Evolutionary conservation across 2,113 vertebrate genomes (phyloP).

Genomic region (Thunnus maccoyii): DNA sequence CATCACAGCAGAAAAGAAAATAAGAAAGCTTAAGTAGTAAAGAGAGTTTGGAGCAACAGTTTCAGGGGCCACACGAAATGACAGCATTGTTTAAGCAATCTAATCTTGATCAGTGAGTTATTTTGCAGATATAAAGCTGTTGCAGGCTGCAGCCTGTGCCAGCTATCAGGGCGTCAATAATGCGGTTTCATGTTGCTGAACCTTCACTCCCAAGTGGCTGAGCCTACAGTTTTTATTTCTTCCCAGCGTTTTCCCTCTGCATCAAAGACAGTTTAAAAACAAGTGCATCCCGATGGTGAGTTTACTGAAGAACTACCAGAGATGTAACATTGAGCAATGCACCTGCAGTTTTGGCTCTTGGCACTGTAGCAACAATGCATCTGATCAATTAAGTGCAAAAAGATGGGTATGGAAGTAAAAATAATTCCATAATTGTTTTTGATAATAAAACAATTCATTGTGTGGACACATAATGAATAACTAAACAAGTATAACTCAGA

Average conservation of each 20-base stretch:
- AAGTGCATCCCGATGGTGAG: background rate
- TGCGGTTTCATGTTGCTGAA: constrained; percentile 68
- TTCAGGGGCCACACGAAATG: background rate
- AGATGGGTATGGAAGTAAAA: background rate
- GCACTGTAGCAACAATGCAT: constrained; percentile 31
- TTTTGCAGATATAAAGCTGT: background rate
- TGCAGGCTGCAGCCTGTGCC: constrained; percentile 12
- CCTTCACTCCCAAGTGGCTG: constrained; percentile 36
- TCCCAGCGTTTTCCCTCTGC: background rate
- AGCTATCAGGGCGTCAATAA: constrained; percentile 42
- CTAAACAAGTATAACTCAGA: background rate
- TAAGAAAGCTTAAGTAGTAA: background rate
- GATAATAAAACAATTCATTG: background rate
- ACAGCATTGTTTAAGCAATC: background rate
- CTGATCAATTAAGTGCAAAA: background rate
- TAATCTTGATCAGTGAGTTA: background rate
- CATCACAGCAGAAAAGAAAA: constrained; percentile 19
- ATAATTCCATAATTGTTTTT: no score
- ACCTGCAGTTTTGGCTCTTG: constrained; percentile 19
- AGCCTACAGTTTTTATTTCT: constrained; percentile 37
- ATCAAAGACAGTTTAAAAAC: background rate
- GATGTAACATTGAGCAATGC: background rate
- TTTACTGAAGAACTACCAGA: constrained; percentile 3
- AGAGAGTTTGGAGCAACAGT: background rate
- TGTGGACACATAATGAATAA: background rate